Evolutionary conservation across 2,113 vertebrate genomes (phyloP).

Genomic region (Alexandromys fortis): DNA sequence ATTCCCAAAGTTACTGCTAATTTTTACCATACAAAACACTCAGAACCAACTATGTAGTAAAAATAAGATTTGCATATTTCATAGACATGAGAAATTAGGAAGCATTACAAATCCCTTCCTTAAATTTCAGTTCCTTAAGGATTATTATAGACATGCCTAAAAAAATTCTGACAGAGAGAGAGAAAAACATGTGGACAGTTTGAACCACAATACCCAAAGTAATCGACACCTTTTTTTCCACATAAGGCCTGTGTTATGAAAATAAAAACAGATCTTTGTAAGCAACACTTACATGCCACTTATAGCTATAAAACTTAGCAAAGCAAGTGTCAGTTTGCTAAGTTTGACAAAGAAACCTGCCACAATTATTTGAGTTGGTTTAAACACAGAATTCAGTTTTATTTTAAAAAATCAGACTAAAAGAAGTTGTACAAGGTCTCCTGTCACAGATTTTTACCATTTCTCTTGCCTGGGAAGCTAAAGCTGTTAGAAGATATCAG

Average conservation of each 20-base stretch:
- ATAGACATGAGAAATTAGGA: neutral
- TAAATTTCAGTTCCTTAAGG: neutral
- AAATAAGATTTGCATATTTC: neutral
- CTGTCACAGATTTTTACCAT: slow-evolving; percentile 19
- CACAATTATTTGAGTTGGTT: slow-evolving; percentile 51
- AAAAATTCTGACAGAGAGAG: neutral
- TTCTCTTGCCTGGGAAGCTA: slow-evolving; percentile 34
- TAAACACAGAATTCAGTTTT: slow-evolving; percentile 42
- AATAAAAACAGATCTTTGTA: neutral
- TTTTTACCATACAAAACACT: slow-evolving; percentile 15
- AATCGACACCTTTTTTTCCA: neutral
- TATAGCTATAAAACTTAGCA: slow-evolving; percentile 51
- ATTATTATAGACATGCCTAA: neutral
- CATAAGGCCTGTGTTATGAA: neutral
- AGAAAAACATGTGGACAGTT: neutral
- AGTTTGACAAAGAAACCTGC: slow-evolving; percentile 54
- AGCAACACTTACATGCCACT: slow-evolving; percentile 29
- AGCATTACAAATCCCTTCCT: neutral
- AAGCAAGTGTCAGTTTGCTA: slow-evolving; percentile 19
- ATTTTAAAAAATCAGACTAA: slow-evolving; percentile 52
- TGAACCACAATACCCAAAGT: neutral
- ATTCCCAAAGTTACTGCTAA: neutral
- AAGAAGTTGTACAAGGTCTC: slow-evolving; percentile 18
- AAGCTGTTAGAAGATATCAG: slow-evolving; percentile 40
- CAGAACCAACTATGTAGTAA: neutral